These are phyloP conservation scores for Pachycephus smyrnensis DNA, from an alignment of 2,888 invertebrate species.

Conservation along the genomic window DNA sequence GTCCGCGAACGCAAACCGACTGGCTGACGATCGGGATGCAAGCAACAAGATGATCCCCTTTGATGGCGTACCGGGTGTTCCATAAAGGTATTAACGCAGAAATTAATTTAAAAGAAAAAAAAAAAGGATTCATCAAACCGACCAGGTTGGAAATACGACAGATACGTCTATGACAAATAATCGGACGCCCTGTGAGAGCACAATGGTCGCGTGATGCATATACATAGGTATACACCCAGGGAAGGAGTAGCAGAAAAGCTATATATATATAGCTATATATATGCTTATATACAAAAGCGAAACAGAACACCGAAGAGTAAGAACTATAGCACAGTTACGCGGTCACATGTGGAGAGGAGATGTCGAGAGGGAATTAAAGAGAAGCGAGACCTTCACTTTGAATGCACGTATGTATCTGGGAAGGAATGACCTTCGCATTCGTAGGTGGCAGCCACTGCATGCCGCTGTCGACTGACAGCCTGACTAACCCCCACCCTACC, in stretches of 20 bases:
- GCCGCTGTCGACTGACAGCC: not conserved
- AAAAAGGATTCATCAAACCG: not conserved
- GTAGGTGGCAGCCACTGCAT: not conserved
- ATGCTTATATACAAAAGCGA: too few species aligned
- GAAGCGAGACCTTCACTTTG: slow-evolving; percentile 35
- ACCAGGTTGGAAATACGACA: not conserved
- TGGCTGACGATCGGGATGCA: not conserved
- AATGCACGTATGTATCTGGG: slow-evolving; percentile 15
- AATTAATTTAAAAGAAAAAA: not conserved
- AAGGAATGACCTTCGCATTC: slow-evolving; percentile 35
- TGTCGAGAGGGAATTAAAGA: slow-evolving; percentile 37
- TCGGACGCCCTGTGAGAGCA: not conserved
- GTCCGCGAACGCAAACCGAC: not conserved
- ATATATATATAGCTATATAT: too few species aligned
- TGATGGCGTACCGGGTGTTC: not conserved
- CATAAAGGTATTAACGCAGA: not conserved
- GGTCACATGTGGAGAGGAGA: slow-evolving; percentile 22
- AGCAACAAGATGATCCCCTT: not conserved
- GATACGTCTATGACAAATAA: not conserved
- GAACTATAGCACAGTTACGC: not conserved
- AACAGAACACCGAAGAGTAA: not conserved
- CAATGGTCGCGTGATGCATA: not conserved
- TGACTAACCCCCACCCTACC: not conserved
- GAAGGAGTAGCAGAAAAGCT: too few species aligned
- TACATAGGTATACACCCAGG: too few species aligned